phyloP scores from a whole-genome alignment of 2,113 vertebrate species.

The Esox niger region DNA sequence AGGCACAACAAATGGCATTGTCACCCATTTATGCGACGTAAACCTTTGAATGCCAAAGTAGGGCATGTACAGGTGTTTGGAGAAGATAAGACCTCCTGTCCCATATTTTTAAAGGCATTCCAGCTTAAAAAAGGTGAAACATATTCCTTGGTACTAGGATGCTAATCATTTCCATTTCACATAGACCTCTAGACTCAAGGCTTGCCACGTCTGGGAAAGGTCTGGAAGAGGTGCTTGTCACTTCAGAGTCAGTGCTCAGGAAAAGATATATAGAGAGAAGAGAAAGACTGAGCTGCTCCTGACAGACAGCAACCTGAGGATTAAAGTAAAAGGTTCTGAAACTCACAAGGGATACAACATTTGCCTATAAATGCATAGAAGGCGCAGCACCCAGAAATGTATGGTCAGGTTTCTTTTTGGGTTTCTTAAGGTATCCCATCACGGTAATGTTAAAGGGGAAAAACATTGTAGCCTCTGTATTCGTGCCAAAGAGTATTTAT shows the following conservation, averaged over 20 bases:
- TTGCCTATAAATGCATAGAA: no score
- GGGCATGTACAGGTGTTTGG: conserved; percentile 59
- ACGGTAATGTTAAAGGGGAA: no score
- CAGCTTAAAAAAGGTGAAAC: conserved; percentile 33
- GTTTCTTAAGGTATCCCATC: no score
- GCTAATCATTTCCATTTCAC: conserved; percentile 44
- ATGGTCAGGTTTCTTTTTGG: no score
- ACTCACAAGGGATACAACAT: no score
- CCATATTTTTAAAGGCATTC: conserved; percentile 47
- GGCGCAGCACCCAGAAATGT: no score
- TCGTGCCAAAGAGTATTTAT: no score
- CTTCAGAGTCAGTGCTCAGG: conserved; percentile 23
- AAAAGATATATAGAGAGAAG: background rate
- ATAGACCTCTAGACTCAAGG: conserved; percentile 33
- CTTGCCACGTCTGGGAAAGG: conserved; percentile 18
- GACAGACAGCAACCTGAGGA: no score
- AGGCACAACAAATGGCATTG: conserved; percentile 71
- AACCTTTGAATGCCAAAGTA: conserved; percentile 56
- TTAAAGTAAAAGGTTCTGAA: no score
- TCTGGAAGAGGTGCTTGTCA: conserved; percentile 17
- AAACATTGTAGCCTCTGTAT: no score
- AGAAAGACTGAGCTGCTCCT: conserved; percentile 2
- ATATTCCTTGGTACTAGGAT: conserved; percentile 46
- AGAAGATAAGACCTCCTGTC: conserved; percentile 52
- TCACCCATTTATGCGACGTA: conserved; percentile 66